These are phyloP conservation scores for Urophycis tenuis DNA, from an alignment of 2,797 vertebrate genomes.

Conservation along the genomic window DNA sequence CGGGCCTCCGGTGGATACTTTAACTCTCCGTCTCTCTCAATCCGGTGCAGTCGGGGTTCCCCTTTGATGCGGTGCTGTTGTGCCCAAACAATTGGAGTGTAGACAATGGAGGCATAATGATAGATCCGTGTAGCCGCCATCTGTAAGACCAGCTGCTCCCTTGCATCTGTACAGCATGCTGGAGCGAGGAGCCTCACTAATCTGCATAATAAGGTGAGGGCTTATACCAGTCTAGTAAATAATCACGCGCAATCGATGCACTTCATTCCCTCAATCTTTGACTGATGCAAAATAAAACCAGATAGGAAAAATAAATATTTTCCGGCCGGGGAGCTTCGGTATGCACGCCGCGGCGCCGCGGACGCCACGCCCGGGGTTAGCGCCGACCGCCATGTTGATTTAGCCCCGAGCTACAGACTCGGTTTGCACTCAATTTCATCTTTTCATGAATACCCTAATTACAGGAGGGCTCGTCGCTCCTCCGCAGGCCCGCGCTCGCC, in stretches of 20 bases:
- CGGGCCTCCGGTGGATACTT: slow-evolving; percentile 81
- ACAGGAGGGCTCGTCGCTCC: slow-evolving; percentile 38
- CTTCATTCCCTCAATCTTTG: slow-evolving; percentile 93
- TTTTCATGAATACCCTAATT: slow-evolving; percentile 72
- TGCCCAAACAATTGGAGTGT: slow-evolving; percentile 85
- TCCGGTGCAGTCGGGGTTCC: slow-evolving; percentile 88
- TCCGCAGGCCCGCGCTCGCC: slow-evolving; percentile 36
- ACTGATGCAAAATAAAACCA: slow-evolving; percentile 51
- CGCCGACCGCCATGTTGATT: slow-evolving; percentile 75
- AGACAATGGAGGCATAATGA: slow-evolving; percentile 99
- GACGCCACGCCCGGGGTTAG: slow-evolving; percentile 76
- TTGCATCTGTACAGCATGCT: slow-evolving; percentile 99
- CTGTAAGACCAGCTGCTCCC: slow-evolving; percentile 99
- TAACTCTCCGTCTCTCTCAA: slow-evolving; percentile 79
- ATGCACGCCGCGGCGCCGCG: slow-evolving; percentile 55
- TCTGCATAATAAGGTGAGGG: slow-evolving; percentile 99
- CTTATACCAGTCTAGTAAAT: slow-evolving; percentile 99
- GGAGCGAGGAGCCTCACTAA: slow-evolving; percentile 95
- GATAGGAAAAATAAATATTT: background rate
- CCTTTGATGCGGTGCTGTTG: slow-evolving; percentile 81
- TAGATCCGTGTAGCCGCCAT: slow-evolving; percentile 99
- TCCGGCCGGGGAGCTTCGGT: background rate
- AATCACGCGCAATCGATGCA: slow-evolving; percentile 96
- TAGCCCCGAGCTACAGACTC: slow-evolving; percentile 74
- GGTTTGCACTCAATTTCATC: slow-evolving; percentile 64